Conservation (phyloP, 2,797 vertebrate genomes). For the Cryptoblepharus egeriae region DNA sequence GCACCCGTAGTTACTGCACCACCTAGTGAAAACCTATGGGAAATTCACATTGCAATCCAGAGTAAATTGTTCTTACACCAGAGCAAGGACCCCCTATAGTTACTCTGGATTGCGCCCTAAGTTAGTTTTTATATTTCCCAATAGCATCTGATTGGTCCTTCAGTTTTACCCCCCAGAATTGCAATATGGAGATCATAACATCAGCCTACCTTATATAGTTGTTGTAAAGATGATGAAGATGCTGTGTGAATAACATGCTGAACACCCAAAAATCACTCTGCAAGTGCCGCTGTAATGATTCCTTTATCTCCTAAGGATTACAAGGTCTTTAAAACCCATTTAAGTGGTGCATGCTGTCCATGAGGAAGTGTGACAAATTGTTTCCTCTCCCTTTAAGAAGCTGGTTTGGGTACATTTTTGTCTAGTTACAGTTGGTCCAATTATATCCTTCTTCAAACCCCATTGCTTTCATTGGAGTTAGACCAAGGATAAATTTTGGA, state of each 20-base stretch:
- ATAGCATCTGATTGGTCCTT: no score
- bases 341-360: neutral
- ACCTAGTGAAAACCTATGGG: no score
- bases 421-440: constrained; percentile 19
- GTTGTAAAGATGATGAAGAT: neutral
- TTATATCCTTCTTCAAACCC: neutral
- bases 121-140: no score
- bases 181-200: neutral
- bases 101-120: no score
- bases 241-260: neutral
- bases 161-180: neutral
- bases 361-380: constrained; percentile 16
- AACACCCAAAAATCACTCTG: neutral
- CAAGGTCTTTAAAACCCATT: neutral
- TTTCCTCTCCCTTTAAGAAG: constrained; percentile 10
- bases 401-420: constrained; percentile 16
- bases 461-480: constrained; percentile 21
- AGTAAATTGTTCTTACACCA: no score
- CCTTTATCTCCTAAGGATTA: constrained; percentile 12
- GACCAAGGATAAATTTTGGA: constrained; percentile 30
- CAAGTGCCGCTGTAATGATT: neutral
- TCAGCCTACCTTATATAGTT: neutral
- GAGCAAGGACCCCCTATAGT: no score
- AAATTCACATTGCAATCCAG: no score
- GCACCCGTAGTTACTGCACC: no score